Percentiles rank a stretch among this genome's conserved stretches.
Evolutionary conservation across 1,140 invertebrate genomes (phyloP).

Genomic region (Thereuonema tuberculata): DNA sequence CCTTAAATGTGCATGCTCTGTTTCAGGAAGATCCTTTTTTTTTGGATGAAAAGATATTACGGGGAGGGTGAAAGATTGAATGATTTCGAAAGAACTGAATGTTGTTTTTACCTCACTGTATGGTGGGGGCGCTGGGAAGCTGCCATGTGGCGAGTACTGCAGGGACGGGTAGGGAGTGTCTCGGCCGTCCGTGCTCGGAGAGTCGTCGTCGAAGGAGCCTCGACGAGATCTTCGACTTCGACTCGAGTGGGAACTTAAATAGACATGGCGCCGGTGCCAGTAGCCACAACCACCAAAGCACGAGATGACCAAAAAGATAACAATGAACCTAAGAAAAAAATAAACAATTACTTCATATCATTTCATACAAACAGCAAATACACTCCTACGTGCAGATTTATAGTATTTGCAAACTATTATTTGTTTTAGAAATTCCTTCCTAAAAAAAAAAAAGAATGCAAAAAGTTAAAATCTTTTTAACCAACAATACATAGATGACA

Average conservation of each 20-base stretch:
- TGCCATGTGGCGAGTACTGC: slow-evolving; percentile 60
- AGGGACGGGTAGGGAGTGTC: slow-evolving; percentile 46
- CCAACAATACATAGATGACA: no score
- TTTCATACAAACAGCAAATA: no score
- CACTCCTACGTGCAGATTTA: no score
- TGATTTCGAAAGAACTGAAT: no score
- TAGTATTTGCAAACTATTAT: no score
- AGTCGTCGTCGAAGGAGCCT: slow-evolving; percentile 47
- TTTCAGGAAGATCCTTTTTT: no score
- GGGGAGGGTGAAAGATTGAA: no score
- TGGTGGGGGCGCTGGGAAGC: slow-evolving; percentile 57
- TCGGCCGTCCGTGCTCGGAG: slow-evolving; percentile 19
- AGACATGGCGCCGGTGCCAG: slow-evolving; percentile 21
- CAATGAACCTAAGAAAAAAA: slow-evolving; percentile 21
- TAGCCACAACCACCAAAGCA: slow-evolving; percentile 28
- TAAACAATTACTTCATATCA: background rate
- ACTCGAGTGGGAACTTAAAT: background rate
- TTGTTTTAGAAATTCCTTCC: no score
- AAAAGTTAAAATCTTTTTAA: no score
- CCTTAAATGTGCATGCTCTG: no score
- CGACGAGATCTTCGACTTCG: background rate
- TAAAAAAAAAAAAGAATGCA: no score
- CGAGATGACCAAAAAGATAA: slow-evolving; percentile 25
- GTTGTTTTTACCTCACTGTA: slow-evolving; percentile 53
- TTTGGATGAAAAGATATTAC: no score